These are phyloP conservation scores for Parus major DNA, from an alignment of 2,113 vertebrate species.

Conservation along the genomic window DNA sequence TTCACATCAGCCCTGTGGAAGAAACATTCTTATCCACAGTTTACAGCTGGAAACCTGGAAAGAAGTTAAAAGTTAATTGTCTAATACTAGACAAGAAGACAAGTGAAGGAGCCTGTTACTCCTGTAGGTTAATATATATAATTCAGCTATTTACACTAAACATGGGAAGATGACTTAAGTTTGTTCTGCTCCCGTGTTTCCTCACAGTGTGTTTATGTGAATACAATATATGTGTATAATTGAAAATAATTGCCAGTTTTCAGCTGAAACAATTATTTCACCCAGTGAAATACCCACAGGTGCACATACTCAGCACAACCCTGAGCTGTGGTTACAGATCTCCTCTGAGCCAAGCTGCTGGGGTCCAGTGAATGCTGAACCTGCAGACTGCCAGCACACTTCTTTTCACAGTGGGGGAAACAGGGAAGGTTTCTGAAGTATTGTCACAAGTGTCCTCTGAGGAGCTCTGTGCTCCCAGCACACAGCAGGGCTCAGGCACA, in stretches of 20 bases:
- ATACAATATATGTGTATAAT: not conserved
- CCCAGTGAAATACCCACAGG: not conserved
- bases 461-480: not conserved
- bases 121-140: not conserved
- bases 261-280: not conserved
- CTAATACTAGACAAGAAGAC: not conserved
- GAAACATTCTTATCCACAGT: not conserved
- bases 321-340: not conserved
- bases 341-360: constrained; percentile 2
- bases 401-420: not conserved
- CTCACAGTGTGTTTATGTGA: not conserved
- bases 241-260: constrained; percentile 23
- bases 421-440: not conserved
- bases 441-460: not conserved
- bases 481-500: not conserved
- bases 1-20: not conserved
- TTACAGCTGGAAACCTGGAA: not conserved
- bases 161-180: not conserved
- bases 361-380: not conserved
- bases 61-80: not conserved
- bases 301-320: not conserved
- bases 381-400: not conserved
- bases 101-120: not conserved
- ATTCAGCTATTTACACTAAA: not conserved
- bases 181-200: not conserved